Conservation (phyloP, 2,888 invertebrate genomes). For the Mycalesis mineus region DNA sequence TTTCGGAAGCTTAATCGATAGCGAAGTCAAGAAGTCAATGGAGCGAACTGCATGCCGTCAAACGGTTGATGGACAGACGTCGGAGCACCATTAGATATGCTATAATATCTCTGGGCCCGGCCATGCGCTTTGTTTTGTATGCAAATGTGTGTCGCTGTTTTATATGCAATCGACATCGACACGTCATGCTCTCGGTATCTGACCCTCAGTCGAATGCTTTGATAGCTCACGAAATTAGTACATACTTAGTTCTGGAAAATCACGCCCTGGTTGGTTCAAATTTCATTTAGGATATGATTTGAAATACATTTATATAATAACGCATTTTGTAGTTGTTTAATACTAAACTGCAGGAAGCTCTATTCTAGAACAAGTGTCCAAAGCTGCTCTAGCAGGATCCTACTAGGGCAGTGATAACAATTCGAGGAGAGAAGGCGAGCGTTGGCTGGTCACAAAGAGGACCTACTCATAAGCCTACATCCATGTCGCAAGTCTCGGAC, state of each 20-base stretch:
- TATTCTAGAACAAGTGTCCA: too few species aligned
- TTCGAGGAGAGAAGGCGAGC: too few species aligned
- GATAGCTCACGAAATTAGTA: neutral
- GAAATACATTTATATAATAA: too few species aligned
- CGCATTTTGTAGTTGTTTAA: too few species aligned
- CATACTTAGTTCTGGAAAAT: neutral
- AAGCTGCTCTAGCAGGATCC: too few species aligned
- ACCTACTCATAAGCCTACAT: too few species aligned
- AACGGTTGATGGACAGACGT: conserved; percentile 58
- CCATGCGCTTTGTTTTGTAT: conserved; percentile 66
- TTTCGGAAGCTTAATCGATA: conserved; percentile 35
- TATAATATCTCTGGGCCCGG: conserved; percentile 58
- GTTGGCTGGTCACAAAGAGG: too few species aligned
- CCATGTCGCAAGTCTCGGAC: too few species aligned
- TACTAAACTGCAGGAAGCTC: too few species aligned
- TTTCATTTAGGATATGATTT: too few species aligned
- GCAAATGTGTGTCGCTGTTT: conserved; percentile 59
- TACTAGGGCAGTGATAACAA: too few species aligned
- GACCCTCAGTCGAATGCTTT: neutral
- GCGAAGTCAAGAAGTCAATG: conserved; percentile 48
- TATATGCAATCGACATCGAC: conserved; percentile 16
- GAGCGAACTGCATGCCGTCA: conserved; percentile 54
- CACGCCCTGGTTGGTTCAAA: neutral
- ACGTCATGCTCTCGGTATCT: conserved; percentile 6
- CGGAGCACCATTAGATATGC: conserved; percentile 63